phyloP scores from a whole-genome alignment of 2,888 invertebrate species.

The Chirona hameri region DNA sequence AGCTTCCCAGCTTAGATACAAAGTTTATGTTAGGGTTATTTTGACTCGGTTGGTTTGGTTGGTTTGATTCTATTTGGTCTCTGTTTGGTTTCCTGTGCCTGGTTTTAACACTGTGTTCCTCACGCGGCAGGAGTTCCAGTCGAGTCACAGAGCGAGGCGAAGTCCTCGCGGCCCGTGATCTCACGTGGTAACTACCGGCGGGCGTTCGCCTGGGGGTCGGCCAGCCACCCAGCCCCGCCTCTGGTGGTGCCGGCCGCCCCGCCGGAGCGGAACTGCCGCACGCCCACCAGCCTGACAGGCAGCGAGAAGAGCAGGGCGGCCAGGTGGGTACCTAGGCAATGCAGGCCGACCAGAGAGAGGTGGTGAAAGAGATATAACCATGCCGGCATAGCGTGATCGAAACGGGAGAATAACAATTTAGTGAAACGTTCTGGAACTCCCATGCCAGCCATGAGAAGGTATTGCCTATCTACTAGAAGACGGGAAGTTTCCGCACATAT shows the following conservation, averaged over 20 bases:
- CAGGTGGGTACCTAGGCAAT: background rate
- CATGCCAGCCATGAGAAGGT: no score
- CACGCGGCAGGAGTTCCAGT: background rate
- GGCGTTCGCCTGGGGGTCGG: constrained; percentile 37
- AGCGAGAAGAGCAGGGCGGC: background rate
- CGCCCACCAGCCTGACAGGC: background rate
- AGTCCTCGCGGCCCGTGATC: background rate
- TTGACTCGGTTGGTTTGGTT: no score
- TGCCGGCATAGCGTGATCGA: background rate
- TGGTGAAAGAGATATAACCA: background rate
- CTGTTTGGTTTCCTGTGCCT: no score
- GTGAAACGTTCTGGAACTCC: no score
- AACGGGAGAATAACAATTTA: background rate
- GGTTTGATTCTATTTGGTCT: no score
- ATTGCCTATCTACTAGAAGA: no score
- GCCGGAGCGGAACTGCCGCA: background rate
- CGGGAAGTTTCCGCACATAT: no score
- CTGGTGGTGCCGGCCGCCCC: background rate
- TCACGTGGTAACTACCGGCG: constrained; percentile 36
- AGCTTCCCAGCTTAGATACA: no score
- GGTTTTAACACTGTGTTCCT: background rate
- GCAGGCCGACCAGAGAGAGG: background rate
- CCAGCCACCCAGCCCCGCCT: background rate
- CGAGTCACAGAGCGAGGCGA: background rate
- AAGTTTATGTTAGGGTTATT: no score